Conservation (phyloP, 2,888 invertebrate species). For the Phoenoteleia sp. region DNA sequence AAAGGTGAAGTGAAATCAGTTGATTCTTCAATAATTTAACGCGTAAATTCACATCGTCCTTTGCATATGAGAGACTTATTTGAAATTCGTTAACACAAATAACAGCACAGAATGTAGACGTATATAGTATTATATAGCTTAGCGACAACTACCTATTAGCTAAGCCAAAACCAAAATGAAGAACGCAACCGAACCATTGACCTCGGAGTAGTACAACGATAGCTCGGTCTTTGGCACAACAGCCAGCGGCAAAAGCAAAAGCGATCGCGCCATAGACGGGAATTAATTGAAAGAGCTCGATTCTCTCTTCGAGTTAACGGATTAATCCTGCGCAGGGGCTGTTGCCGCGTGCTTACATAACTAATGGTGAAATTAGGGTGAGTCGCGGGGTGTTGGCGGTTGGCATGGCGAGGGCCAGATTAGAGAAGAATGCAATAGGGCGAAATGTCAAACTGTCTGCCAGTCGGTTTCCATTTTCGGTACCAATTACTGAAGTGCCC, state of each 20-base stretch:
- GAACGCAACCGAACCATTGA: no score
- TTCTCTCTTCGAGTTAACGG: constrained; percentile 33
- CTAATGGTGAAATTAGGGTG: constrained; percentile 65
- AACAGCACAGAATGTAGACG: no score
- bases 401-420: constrained; percentile 1
- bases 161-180: constrained; percentile 25
- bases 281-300: constrained; percentile 50
- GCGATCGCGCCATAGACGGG: constrained; percentile 23
- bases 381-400: constrained; percentile 42
- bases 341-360: constrained; percentile 50
- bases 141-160: no score
- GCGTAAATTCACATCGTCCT: no score
- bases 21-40: no score
- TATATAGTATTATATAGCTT: no score
- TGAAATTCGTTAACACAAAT: no score
- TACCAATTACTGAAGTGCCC: constrained; percentile 77
- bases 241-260: background rate
- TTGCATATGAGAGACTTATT: no score
- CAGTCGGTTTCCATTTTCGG: constrained; percentile 80
- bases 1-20: no score
- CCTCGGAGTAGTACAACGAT: no score
- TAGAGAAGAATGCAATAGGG: constrained; percentile 67
- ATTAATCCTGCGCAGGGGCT: constrained; percentile 31
- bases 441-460: constrained; percentile 62
- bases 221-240: constrained; percentile 16